These are phyloP conservation scores for Apus apus DNA, from an alignment of 2,113 vertebrate species.

Conservation along the genomic window DNA sequence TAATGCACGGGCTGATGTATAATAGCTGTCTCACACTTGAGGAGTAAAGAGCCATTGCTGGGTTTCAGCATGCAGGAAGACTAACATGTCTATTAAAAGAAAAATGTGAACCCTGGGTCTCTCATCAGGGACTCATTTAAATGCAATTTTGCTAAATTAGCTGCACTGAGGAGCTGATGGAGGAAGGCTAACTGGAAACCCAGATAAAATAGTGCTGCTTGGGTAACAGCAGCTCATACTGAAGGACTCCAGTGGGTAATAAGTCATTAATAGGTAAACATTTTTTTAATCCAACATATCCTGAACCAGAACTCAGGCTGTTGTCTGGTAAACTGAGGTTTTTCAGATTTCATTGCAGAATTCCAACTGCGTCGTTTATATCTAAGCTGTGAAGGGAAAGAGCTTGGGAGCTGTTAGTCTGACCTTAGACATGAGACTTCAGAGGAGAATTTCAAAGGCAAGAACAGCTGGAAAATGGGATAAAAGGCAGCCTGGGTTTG, in stretches of 20 bases:
- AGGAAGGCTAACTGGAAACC: slow-evolving; percentile 58
- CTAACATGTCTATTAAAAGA: slow-evolving; percentile 78
- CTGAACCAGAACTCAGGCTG: not conserved
- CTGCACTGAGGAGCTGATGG: slow-evolving; percentile 51
- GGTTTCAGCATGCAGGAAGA: slow-evolving; percentile 72
- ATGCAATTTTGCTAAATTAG: slow-evolving; percentile 77
- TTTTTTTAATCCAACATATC: not conserved
- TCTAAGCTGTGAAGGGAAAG: not conserved
- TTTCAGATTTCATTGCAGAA: not conserved
- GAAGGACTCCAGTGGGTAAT: not conserved
- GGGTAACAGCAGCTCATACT: not conserved
- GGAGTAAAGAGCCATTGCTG: slow-evolving; percentile 66
- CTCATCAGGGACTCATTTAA: slow-evolving; percentile 76
- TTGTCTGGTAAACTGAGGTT: not conserved
- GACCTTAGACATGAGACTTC: not conserved
- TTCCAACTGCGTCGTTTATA: not conserved
- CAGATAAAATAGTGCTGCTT: slow-evolving; percentile 45
- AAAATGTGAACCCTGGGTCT: slow-evolving; percentile 74
- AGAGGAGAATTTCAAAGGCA: not conserved
- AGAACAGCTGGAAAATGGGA: not conserved
- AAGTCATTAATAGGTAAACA: slow-evolving; percentile 31
- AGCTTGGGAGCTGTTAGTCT: not conserved
- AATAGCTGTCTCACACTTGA: slow-evolving; percentile 61
- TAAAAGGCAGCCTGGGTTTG: not conserved
- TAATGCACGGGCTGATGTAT: slow-evolving; percentile 53